Evolutionary conservation across 2,888 invertebrate genomes (phyloP).

Genomic region (Mesorhabditis spiculigera): DNA sequence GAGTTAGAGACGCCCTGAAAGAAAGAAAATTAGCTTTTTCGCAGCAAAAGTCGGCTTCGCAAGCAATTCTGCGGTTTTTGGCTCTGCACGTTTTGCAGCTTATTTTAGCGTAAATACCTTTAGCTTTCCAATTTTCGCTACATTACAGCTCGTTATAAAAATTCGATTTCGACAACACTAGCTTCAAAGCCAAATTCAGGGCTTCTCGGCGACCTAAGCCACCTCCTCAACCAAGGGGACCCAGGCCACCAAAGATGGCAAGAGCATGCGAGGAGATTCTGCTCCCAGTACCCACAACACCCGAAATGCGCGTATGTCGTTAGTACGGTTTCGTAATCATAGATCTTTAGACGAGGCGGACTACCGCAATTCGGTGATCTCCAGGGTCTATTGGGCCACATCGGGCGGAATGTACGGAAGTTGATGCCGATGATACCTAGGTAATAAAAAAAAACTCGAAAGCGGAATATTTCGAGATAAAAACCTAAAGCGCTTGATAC

Average conservation of each 20-base stretch:
- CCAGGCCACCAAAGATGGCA: slow-evolving; percentile 25
- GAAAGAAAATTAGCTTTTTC: too few species aligned
- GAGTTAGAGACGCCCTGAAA: too few species aligned
- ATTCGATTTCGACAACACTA: neutral
- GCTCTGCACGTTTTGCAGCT: too few species aligned
- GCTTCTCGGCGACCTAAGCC: neutral
- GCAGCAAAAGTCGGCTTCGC: too few species aligned
- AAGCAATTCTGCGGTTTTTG: too few species aligned
- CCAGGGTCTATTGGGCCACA: neutral
- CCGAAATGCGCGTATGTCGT: slow-evolving; percentile 28
- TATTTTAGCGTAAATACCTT: too few species aligned
- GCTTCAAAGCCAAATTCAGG: neutral
- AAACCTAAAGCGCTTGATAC: neutral
- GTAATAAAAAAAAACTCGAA: neutral
- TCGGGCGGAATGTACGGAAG: neutral
- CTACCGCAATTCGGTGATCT: neutral
- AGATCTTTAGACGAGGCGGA: neutral
- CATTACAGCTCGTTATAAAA: too few species aligned
- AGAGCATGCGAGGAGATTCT: slow-evolving; percentile 28
- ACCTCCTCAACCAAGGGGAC: neutral
- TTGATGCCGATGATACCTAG: neutral
- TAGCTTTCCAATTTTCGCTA: too few species aligned
- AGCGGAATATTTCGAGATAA: neutral
- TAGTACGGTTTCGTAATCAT: neutral
- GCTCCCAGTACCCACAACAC: slow-evolving; percentile 32